Evolutionary conservation across 2,113 vertebrate species (phyloP), one percentile per base, ranked within the genome.

Genomic region (Chamaea fasciata): DNA sequence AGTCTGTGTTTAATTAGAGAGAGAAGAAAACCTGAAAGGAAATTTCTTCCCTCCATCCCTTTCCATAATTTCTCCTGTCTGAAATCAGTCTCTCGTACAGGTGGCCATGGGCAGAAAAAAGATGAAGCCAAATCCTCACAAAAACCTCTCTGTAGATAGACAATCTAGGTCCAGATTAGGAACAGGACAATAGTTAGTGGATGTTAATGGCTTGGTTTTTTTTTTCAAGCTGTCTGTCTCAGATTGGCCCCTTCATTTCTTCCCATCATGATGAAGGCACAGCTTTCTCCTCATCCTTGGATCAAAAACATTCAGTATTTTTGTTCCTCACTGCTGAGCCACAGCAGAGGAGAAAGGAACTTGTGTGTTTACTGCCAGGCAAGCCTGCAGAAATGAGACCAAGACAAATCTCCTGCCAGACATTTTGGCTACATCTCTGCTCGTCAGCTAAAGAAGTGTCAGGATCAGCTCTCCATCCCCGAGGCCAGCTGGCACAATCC

Each of bases 401-500:
- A 87, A 94, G 68, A 55, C 50, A 91, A 89, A 89, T 47, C 59
- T 90, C 22, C 63, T 63, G 50, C 55, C 56, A 89, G 80, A 91
- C 21, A 17, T 77, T 89, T 94, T 96, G 91, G 77, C 89, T 65
- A 4, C 81, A 24, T 74, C n/a, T 53, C 76, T 59, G 23, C 60
- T 74, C 27, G 16, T 37, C 62, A 53, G 73, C 56, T 46, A 70
- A 91, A 76, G 46, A 74, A 70, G 69, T 47, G 81, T 75, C 60
- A 74, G 77, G 76, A 91, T 87, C 80, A 50, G 27, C 33, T 67
- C 60, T 47, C 56, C 67, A 37, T 28, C 52, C 55, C 80, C 3
- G 17, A 91, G 89, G 93, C 93, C 86, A 94, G 46, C 87, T 96
- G 94, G 83, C 89, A 74, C 7, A 16, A 15, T 13, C 68, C 70